phyloP scores from a whole-genome alignment of 2,888 invertebrate species.

The Callosobruchus maculatus region DNA sequence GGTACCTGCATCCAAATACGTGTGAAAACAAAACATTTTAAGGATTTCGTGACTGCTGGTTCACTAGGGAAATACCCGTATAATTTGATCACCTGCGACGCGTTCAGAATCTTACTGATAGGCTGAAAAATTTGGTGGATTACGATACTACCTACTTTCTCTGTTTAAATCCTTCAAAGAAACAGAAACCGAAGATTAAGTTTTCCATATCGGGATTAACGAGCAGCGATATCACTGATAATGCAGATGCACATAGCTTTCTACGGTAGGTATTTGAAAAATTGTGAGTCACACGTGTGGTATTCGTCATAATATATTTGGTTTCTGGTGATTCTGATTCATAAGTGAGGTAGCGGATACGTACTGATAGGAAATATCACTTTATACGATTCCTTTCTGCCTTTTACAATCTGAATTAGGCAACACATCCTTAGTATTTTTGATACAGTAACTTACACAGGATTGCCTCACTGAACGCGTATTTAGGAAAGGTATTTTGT shows the following conservation, averaged over 20 bases:
- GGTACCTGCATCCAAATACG: neutral
- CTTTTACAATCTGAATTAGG: too few species aligned
- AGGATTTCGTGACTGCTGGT: neutral
- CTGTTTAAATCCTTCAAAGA: neutral
- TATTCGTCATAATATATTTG: too few species aligned
- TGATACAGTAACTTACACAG: too few species aligned
- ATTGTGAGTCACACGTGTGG: too few species aligned
- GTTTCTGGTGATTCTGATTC: neutral
- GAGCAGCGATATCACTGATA: neutral
- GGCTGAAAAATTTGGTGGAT: neutral
- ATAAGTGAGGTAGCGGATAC: neutral
- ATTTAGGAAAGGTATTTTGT: too few species aligned
- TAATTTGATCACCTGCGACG: neutral
- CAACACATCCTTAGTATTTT: too few species aligned
- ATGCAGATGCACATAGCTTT: neutral
- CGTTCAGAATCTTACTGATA: neutral
- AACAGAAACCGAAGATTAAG: neutral
- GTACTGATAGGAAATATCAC: too few species aligned
- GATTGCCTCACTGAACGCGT: too few species aligned
- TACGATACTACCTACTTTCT: neutral
- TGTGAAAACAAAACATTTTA: neutral
- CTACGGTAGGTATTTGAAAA: neutral
- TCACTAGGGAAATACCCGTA: neutral
- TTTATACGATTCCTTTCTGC: too few species aligned
- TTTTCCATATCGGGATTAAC: neutral